A percentile compares a stretch with the other conserved stretches of the same genome.
These are phyloP conservation scores for Clepsis dumicolana DNA, from an alignment of 2,888 invertebrate species.

Conservation along the genomic window DNA sequence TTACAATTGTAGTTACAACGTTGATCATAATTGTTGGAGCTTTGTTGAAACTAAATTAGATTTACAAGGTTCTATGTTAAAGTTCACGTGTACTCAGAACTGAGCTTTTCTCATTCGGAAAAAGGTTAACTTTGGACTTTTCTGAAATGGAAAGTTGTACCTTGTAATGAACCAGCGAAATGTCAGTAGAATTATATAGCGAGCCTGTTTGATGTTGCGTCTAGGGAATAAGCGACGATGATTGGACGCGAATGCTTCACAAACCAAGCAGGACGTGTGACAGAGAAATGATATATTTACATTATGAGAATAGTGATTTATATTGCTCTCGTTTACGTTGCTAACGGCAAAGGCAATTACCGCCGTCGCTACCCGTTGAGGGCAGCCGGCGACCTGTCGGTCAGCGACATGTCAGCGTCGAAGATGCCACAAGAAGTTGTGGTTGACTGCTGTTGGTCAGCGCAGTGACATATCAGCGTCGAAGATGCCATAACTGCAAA, in stretches of 20 bases:
- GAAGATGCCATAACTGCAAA: too few relatives aligned
- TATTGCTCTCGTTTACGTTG: too few relatives aligned
- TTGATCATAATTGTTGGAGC: constrained; percentile 28
- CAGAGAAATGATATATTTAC: constrained; percentile 26
- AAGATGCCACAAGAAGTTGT: too few relatives aligned
- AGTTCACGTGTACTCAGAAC: neutral
- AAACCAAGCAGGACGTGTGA: constrained; percentile 5
- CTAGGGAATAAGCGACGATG: constrained; percentile 29
- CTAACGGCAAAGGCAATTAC: too few relatives aligned
- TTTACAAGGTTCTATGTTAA: neutral
- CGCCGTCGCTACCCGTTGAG: too few relatives aligned
- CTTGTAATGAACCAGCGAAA: constrained; percentile 16
- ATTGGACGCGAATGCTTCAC: constrained; percentile 40
- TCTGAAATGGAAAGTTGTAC: neutral
- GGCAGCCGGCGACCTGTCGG: too few relatives aligned
- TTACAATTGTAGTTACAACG: constrained; percentile 21
- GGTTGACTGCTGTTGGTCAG: too few relatives aligned
- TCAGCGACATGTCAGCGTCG: too few relatives aligned
- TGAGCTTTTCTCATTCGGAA: neutral
- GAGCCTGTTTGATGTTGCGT: constrained; percentile 38
- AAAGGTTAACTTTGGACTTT: neutral
- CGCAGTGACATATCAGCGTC: too few relatives aligned
- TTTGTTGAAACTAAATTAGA: constrained; percentile 14
- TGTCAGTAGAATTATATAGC: constrained; percentile 34
- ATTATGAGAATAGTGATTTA: neutral